phyloP scores from a whole-genome alignment of 2,888 invertebrate species.

The Ophion ellenae region DNA sequence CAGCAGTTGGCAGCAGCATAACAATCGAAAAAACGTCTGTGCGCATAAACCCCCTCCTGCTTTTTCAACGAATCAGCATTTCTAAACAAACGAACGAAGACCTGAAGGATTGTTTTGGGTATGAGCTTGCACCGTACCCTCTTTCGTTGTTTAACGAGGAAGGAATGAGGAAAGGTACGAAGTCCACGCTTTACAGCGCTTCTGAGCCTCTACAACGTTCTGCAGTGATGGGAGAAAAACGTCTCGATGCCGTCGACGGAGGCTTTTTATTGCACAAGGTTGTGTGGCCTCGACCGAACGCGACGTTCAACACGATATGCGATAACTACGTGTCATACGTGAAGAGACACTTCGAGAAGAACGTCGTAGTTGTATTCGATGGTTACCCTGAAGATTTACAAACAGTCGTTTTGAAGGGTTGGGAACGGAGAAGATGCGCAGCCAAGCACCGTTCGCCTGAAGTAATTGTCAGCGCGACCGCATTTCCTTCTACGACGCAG shows the following conservation, averaged over 20 bases:
- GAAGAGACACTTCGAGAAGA: slow-evolving; percentile 17
- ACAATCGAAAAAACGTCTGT: slow-evolving; percentile 12
- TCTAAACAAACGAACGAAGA: slow-evolving; percentile 65
- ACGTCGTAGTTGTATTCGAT: slow-evolving; percentile 37
- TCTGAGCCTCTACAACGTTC: slow-evolving; percentile 22
- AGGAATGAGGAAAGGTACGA: slow-evolving; percentile 60
- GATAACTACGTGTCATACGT: slow-evolving; percentile 39
- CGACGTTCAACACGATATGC: slow-evolving; percentile 47
- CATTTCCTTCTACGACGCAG: slow-evolving; percentile 11
- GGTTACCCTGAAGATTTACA: slow-evolving; percentile 44
- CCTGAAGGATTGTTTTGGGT: slow-evolving; percentile 58
- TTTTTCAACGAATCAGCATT: slow-evolving; percentile 66
- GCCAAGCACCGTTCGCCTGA: slow-evolving; percentile 25
- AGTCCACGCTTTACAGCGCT: slow-evolving; percentile 62
- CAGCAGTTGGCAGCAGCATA: slow-evolving; percentile 53
- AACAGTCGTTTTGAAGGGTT: slow-evolving; percentile 16
- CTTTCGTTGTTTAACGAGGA: slow-evolving; percentile 64
- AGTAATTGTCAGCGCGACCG: slow-evolving; percentile 30
- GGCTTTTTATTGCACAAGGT: slow-evolving; percentile 41
- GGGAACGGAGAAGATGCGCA: slow-evolving; percentile 45
- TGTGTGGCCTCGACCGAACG: slow-evolving; percentile 30
- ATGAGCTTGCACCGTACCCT: slow-evolving; percentile 66
- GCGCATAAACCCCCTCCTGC: slow-evolving; percentile 42
- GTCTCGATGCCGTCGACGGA: no score
- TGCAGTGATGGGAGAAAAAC: background rate